These are phyloP conservation scores for Poeciliopsis retropinna DNA, from an alignment of 2,113 vertebrate genomes.

Conservation along the genomic window DNA sequence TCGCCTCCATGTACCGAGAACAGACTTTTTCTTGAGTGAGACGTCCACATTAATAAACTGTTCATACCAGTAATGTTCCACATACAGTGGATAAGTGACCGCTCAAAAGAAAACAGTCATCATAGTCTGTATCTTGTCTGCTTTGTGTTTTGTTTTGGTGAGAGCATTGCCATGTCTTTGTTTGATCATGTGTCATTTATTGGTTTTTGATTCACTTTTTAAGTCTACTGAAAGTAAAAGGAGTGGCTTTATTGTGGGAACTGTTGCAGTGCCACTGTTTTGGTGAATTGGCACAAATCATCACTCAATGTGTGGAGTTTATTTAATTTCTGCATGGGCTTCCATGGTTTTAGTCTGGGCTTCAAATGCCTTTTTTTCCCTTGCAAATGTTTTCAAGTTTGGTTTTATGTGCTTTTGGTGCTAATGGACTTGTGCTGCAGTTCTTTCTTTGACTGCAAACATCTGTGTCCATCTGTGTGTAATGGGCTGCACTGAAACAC, in stretches of 20 bases:
- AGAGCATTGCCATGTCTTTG: conserved; percentile 1
- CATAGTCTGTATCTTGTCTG: conserved; percentile 18
- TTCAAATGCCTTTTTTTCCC: conserved; percentile 13
- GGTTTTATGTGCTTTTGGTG: conserved; percentile 23
- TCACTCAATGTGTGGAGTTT: conserved; percentile 36
- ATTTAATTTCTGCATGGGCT: conserved; percentile 59
- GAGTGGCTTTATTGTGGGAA: conserved; percentile 7
- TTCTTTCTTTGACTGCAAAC: conserved; percentile 12
- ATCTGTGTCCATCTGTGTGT: conserved; percentile 6
- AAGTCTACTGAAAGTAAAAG: conserved; percentile 17
- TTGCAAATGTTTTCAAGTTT: conserved; percentile 11
- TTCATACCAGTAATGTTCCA: conserved; percentile 3
- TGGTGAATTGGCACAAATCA: conserved; percentile 49
- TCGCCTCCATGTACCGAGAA: conserved; percentile 32
- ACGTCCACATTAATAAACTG: conserved; percentile 20
- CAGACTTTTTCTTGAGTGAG: conserved; percentile 46
- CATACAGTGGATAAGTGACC: conserved; percentile 22
- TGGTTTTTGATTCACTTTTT: conserved; percentile 38
- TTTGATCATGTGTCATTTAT: conserved; percentile 22
- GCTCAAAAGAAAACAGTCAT: conserved; percentile 20
- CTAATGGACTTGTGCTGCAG: conserved; percentile 41
- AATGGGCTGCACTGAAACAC: conserved; percentile 40
- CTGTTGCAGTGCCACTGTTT: conserved; percentile 20
- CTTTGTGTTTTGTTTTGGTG: conserved; percentile 24
- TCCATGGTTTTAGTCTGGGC: conserved; percentile 38